Evolutionary conservation across 2,888 invertebrate species (phyloP).

Genomic region (Danaus chrysippus): DNA sequence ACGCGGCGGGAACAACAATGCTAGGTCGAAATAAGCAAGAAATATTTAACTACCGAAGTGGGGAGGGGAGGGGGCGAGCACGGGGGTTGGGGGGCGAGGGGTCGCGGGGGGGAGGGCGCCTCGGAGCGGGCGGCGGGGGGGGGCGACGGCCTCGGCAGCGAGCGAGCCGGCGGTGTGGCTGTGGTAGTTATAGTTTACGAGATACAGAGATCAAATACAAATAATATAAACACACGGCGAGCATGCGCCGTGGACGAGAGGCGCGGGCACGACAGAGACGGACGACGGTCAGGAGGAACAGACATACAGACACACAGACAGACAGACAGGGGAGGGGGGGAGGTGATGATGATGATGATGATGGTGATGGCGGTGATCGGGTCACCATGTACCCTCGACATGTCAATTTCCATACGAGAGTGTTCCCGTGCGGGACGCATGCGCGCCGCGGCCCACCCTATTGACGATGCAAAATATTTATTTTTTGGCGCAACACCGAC

Average conservation of each 20-base stretch:
- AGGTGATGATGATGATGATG: too few relatives aligned
- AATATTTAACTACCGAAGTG: conserved; percentile 78
- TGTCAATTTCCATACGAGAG: conserved; percentile 78
- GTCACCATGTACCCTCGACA: too few relatives aligned
- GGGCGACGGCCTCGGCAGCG: conserved; percentile 57
- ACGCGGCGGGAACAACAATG: conserved; percentile 78
- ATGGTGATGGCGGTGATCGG: too few relatives aligned
- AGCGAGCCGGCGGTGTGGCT: conserved; percentile 78
- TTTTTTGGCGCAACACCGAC: conserved; percentile 60
- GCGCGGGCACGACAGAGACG: conserved; percentile 45
- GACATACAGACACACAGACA: background rate
- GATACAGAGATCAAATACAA: conserved; percentile 81
- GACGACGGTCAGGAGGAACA: conserved; percentile 40
- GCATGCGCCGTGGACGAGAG: conserved; percentile 63
- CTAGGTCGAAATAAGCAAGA: conserved; percentile 80
- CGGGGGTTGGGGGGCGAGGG: conserved; percentile 76
- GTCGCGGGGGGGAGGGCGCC: conserved; percentile 71
- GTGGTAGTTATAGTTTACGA: conserved; percentile 81
- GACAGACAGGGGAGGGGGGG: too few relatives aligned
- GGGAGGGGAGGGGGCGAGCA: conserved; percentile 73
- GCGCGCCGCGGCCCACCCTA: conserved; percentile 61
- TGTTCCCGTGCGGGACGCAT: conserved; percentile 60
- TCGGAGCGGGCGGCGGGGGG: conserved; percentile 73
- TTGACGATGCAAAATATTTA: conserved; percentile 78
- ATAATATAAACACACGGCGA: conserved; percentile 79